A percentile compares a stretch with the other conserved stretches of the same genome.
These are phyloP conservation scores for Pimpla rufipes DNA, from an alignment of 2,888 invertebrate species.

Conservation along the genomic window DNA sequence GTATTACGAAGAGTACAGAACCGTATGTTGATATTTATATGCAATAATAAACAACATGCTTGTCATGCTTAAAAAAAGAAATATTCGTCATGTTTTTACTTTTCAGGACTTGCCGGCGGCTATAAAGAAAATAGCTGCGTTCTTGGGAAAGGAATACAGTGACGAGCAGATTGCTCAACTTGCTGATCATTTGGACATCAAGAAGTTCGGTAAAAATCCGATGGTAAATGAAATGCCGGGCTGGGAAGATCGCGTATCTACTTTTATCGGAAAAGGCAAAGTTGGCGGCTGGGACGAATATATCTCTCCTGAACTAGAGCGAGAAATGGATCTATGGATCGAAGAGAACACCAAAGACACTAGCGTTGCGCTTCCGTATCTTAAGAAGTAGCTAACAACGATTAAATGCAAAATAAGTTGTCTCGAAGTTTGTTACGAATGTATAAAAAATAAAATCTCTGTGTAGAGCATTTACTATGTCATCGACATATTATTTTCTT, in stretches of 20 bases:
- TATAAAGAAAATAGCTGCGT: constrained; percentile 88
- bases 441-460: not conserved
- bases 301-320: constrained; percentile 89
- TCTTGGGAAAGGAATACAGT: constrained; percentile 88
- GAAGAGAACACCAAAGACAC: constrained; percentile 87
- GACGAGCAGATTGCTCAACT: constrained; percentile 88
- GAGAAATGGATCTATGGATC: constrained; percentile 91
- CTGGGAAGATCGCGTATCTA: constrained; percentile 88
- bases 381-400: not conserved
- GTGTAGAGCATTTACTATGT: too few relatives aligned
- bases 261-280: constrained; percentile 90
- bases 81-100: constrained; percentile 26
- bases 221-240: constrained; percentile 90
- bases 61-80: constrained; percentile 16
- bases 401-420: not conserved
- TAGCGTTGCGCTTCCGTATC: constrained; percentile 86
- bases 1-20: constrained; percentile 92
- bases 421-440: too few relatives aligned
- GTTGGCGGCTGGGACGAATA: constrained; percentile 91
- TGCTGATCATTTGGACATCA: constrained; percentile 91
- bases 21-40: constrained; percentile 83
- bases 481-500: too few relatives aligned
- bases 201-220: constrained; percentile 87
- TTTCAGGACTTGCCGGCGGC: constrained; percentile 88
- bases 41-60: not conserved